phyloP scores from a whole-genome alignment of 2,797 vertebrate genomes.

The Hirundo rustica region DNA sequence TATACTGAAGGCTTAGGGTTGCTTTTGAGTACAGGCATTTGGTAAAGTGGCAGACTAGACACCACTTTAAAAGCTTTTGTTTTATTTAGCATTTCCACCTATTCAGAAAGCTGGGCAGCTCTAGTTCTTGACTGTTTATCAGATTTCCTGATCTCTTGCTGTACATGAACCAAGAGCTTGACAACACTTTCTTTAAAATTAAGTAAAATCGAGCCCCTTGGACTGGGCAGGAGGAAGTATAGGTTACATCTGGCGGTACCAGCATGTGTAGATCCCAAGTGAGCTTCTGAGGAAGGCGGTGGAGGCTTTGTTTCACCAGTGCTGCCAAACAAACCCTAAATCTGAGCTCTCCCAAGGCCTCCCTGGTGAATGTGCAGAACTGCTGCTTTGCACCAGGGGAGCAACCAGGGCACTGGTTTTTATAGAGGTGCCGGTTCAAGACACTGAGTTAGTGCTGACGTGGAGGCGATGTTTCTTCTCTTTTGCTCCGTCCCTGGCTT shows the following conservation, averaged over 20 bases:
- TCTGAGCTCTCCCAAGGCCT: not conserved
- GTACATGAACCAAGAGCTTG: not conserved
- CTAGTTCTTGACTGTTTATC: slow-evolving; percentile 17
- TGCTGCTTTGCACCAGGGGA: not conserved
- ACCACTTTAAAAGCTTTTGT: slow-evolving; percentile 14
- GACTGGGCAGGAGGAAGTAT: not conserved
- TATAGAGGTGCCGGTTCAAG: not conserved
- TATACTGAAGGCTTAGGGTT: not conserved
- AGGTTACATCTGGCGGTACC: not conserved
- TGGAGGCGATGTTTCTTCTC: not conserved
- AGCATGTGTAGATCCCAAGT: not conserved
- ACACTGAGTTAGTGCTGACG: not conserved
- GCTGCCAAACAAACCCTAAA: not conserved
- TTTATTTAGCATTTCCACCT: slow-evolving; percentile 57
- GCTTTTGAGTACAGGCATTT: not conserved
- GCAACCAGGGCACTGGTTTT: not conserved
- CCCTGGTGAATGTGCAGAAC: accelerated
- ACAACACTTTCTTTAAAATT: not conserved
- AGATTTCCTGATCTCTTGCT: slow-evolving; percentile 37
- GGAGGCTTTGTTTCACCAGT: not conserved
- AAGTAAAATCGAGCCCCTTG: not conserved
- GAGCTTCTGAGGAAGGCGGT: not conserved
- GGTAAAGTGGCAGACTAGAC: not conserved
- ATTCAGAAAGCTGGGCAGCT: slow-evolving; percentile 53
- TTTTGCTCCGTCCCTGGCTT: not conserved